Evolutionary conservation across 2,888 invertebrate species (phyloP).

Genomic region (Lycocerus yunnanus): DNA sequence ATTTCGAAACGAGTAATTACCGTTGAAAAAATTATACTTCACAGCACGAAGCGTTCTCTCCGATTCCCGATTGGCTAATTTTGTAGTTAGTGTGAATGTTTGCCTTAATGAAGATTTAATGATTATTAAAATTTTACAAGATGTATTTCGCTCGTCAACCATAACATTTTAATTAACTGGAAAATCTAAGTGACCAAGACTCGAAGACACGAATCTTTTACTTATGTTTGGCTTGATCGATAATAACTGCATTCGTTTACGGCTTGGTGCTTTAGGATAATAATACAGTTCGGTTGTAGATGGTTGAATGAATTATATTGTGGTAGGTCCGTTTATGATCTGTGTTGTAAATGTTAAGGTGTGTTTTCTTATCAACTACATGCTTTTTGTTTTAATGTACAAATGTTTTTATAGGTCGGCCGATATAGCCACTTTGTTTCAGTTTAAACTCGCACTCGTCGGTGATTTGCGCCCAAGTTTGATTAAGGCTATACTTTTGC

Average conservation of each 20-base stretch:
- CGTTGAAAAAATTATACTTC: neutral
- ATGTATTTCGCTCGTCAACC: neutral
- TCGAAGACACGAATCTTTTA: neutral
- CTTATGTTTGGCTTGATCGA: conserved; percentile 15
- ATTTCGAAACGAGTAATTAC: neutral
- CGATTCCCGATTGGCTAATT: neutral
- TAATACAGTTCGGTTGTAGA: conserved; percentile 14
- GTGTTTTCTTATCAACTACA: conserved; percentile 1
- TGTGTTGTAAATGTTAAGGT: neutral
- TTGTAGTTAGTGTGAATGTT: neutral
- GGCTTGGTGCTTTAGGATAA: conserved; percentile 21
- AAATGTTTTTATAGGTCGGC: neutral
- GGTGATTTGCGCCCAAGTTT: too few relatives aligned
- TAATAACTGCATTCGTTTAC: conserved; percentile 14
- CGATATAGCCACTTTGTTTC: neutral
- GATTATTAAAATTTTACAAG: neutral
- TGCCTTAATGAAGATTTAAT: neutral
- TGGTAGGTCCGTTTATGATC: conserved; percentile 17
- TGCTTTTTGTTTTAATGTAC: conserved; percentile 5
- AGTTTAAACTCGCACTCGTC: neutral
- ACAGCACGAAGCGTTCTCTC: neutral
- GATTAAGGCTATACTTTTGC: too few relatives aligned
- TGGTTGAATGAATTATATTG: conserved; percentile 12
- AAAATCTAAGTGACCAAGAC: neutral
- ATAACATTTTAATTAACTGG: neutral